Base-by-base conservation (phyloP, 2,888 invertebrate genomes). In the Tetramorium bicarinatum region DNA sequence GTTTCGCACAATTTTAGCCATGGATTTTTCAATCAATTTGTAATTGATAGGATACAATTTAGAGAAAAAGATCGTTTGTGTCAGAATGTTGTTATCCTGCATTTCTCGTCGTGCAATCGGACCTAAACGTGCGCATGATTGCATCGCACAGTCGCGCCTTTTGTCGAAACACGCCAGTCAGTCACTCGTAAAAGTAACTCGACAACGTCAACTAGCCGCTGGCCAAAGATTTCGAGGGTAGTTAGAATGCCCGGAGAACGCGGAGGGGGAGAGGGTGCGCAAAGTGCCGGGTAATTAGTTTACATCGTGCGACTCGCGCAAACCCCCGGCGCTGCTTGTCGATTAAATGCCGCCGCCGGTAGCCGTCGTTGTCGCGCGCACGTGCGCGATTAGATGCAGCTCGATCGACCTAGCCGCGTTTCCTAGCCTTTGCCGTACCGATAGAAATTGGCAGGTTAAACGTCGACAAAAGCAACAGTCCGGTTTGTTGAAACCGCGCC, bases 211-310 rank as follows among this genome's bases (percentile, higher is more conserved):
- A 59, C 41, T 74, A 77, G 81, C 61, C 76, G 72, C 59, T 64
- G 87, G 85, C 83, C 87, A 88, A 89, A 91, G 91, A 91, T 89
- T 87, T 84, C 87, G 88, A 89, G 89, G 88, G 90, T 89, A 87
- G 88, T 85, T 87, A 88, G 77, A 86, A 88, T 75, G 64, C 62
- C 59, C 79, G 86, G 21, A 34, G 15, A 75, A 83, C 74, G 84
- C 85, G 85, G 18, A 54, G 13, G 67, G 56, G 74, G 61, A 34
- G n/a, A 85, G 89, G 87, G 79, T 79, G 79, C 87, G 91, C 87
- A 90, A 91, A 91, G 90, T 91, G 91, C 90, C 88, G 88, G 89
- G 91, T 92, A 91, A 93, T 93, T 92, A 92, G 92, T 91, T 93
- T 91, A 92, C 92, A 88, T 91, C 89, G 91, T 87, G 91, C 87